Base-by-base conservation (phyloP, 2,797 vertebrate species). In the Clamator glandarius region DNA sequence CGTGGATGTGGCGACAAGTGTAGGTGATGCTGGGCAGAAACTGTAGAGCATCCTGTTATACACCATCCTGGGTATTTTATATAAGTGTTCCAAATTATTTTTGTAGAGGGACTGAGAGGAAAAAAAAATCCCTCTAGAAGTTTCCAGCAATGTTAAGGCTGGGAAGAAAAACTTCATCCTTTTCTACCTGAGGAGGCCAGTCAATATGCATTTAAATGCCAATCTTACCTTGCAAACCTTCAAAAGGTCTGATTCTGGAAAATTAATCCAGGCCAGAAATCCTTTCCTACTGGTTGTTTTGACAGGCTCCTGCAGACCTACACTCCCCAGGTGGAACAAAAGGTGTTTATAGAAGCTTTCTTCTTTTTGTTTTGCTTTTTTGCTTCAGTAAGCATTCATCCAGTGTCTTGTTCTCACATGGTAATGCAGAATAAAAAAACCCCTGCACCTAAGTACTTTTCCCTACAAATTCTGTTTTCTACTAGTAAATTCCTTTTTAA, bases 1-100 rank as follows among this genome's bases (percentile, higher is more conserved):
- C 3, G 1, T 41, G 39, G 33, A 50, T 2, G 1, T 5, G 3
- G 33, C 1, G 3, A 44, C 17, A 50, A 64, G 11, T 0, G 2
- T 24, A 79, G 75, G 54, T 51, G 64, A 64, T 39, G 29, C 50
- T 74, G 36, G 39, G 29, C 18, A 89, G 81, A 63, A 79, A 50
- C 41, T 42, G 25, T 35, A 54, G 54, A 57, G 25, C 67, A 75
- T 55, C 59, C 41, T 31, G 14, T 25, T 67, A 12, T 33, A 31
- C 17, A 28, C 15, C 15, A 23, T 25, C 11, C 13, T 17, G 17
- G 24, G 16, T 62, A 21, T 33, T 80, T 78, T 50, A 20, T 10
- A 6, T 41, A 57, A 44, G n/a, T 29, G 11, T 55, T 61, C 25
- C 24, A 36, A 52, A 23, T 7, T 17, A 11, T 50, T 85, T 81